Conservation (phyloP, 2,888 invertebrate species). For the Eurytoma adleriae region DNA sequence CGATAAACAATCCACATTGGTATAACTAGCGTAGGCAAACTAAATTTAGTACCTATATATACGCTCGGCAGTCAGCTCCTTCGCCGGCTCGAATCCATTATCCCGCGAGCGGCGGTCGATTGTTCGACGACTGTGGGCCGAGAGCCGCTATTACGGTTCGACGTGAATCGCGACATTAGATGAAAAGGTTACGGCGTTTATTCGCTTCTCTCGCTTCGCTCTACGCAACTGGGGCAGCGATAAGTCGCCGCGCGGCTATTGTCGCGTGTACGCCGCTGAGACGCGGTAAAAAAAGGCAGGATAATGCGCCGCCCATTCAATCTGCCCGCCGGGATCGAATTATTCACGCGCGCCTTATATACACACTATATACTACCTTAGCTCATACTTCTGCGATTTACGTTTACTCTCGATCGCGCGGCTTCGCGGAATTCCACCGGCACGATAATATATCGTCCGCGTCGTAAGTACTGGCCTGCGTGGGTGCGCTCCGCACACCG, state of each 20-base stretch:
- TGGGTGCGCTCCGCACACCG: not conserved
- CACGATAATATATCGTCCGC: not conserved
- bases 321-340: not conserved
- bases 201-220: slow-evolving; percentile 1
- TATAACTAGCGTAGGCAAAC: not conserved
- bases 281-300: slow-evolving; percentile 27
- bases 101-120: slow-evolving; percentile 4
- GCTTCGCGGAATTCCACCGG: not conserved
- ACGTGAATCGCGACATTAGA: slow-evolving; percentile 34
- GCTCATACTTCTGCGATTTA: not conserved
- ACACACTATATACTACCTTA: not conserved
- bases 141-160: slow-evolving; percentile 1
- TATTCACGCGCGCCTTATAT: slow-evolving; percentile 15
- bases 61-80: not conserved
- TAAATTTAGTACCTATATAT: not conserved
- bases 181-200: slow-evolving; percentile 42
- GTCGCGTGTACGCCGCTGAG: not conserved
- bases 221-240: slow-evolving; percentile 34
- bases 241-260: slow-evolving; percentile 36
- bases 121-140: slow-evolving; percentile 22
- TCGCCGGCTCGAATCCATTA: slow-evolving; percentile 34
- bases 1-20: not conserved
- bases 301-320: slow-evolving; percentile 14
- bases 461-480: not conserved
- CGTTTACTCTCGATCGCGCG: not conserved